phyloP scores from a whole-genome alignment of 2,797 vertebrate species.

The Myotis myotis region DNA sequence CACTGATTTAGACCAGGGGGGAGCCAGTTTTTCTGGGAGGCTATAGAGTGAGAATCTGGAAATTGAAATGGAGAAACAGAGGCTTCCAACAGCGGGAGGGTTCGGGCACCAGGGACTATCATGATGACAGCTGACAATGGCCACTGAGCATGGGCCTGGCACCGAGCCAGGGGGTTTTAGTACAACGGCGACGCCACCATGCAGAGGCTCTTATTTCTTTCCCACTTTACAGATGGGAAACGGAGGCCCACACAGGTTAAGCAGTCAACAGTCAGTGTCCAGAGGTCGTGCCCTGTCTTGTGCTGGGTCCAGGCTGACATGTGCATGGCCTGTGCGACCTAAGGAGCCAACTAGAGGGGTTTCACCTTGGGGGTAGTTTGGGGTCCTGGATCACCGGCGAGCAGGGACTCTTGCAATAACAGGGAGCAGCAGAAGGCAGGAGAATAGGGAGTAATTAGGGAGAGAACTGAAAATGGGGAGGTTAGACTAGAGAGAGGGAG shows the following conservation, averaged over 20 bases:
- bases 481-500: background rate
- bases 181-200: rapidly evolving
- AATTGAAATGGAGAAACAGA: background rate
- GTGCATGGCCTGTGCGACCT: rapidly evolving
- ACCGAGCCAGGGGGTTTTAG: background rate
- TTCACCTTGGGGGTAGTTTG: background rate
- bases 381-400: background rate
- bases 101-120: background rate
- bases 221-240: background rate
- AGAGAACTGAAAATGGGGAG: background rate
- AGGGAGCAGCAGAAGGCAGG: background rate
- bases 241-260: rapidly evolving
- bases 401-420: background rate
- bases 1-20: background rate
- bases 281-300: background rate
- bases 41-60: background rate
- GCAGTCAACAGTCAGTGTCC: background rate
- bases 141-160: background rate
- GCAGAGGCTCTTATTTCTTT: background rate
- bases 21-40: background rate
- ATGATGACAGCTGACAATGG: rapidly evolving
- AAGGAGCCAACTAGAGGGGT: background rate
- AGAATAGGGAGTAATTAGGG: background rate
- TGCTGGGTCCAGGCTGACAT: no score
- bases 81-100: background rate